Evolutionary conservation across 37 sponge, comb jelly and placozoan genomes (phyloP).

Genomic region (Ianthella basta): DNA sequence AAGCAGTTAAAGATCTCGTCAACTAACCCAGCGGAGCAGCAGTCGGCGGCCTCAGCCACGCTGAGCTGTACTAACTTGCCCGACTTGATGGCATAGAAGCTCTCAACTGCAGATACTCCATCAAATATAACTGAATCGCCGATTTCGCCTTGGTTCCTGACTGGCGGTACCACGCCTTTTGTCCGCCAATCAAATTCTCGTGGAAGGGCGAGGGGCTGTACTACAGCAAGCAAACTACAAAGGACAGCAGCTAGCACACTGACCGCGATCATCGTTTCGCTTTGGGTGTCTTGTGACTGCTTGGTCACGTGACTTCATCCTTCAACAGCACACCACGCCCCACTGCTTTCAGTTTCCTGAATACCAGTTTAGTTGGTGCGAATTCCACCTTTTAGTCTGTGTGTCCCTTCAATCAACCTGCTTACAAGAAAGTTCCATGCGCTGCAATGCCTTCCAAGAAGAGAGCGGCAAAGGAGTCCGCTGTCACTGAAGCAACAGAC

Average conservation of each 20-base stretch:
- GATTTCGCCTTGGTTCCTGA: conserved; percentile 53
- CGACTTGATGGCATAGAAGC: conserved; percentile 51
- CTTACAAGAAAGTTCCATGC: neutral
- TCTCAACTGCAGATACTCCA: conserved; percentile 33
- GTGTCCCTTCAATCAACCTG: no score
- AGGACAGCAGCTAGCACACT: no score
- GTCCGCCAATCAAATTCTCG: conserved; percentile 65
- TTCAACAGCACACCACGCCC: no score
- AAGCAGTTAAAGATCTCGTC: conserved; percentile 17
- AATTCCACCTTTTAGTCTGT: no score
- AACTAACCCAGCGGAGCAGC: conserved; percentile 33
- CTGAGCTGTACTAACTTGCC: conserved; percentile 48
- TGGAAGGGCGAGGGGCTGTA: neutral
- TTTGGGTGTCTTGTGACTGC: no score
- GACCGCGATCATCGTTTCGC: no score
- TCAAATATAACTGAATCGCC: conserved; percentile 25
- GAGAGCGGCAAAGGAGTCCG: neutral
- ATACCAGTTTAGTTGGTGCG: no score
- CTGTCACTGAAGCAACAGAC: neutral
- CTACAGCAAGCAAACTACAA: no score
- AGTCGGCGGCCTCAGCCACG: conserved; percentile 54
- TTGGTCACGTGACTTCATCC: no score
- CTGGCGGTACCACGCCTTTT: conserved; percentile 69
- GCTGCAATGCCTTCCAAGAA: conserved; percentile 1
- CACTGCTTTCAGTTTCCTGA: no score